Base-by-base conservation (phyloP, 2,797 vertebrate species). In the Phrynocephalus forsythii region DNA sequence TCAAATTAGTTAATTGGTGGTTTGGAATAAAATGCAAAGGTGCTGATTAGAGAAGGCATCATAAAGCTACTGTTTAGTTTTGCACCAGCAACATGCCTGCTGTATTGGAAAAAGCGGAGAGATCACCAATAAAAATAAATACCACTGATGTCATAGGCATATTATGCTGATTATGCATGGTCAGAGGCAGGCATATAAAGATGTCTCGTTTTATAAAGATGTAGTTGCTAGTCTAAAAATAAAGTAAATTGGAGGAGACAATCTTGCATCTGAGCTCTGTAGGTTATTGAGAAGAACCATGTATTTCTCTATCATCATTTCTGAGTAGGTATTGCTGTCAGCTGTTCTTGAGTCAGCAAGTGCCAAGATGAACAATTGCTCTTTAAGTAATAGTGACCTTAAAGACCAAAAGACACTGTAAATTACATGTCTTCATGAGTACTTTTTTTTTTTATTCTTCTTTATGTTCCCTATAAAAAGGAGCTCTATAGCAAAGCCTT, bases 1-100 rank as follows among this genome's bases (percentile, higher is more conserved):
- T 97, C 92, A 93, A 96, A 97, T 97, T 96, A 97, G 93, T 96
- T 98, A 97, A 97, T 98, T 97, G 95, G 16, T 48, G 48, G 22
- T 52, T 1, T 94, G 95, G 95, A 97, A 97, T 96, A 97, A 97
- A 97, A 63, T 96, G 94, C 86, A 89, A 92, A 94, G 92, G 95
- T 97, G 91, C 94, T 97, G 95, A 97, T 96, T 97, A 94, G 95
- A 95, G 95, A 92, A 94, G 83, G 93, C 95, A 94, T 96, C 94
- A 95, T 96, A 96, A 97, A 97, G 18, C 83, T 90, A 0, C 87
- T 86, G 89, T 91, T 95, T 95, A 94, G 90, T 92, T 93, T 91
- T 95, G 89, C 89, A 88, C 89, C 93, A 94, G 88, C 75, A 80
- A 84, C 60, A 78, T 75, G 56, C 81, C 84, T 91, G 83, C 92